phyloP scores from a whole-genome alignment of 1,140 invertebrate genomes.

The Medauroidea extradentata region DNA sequence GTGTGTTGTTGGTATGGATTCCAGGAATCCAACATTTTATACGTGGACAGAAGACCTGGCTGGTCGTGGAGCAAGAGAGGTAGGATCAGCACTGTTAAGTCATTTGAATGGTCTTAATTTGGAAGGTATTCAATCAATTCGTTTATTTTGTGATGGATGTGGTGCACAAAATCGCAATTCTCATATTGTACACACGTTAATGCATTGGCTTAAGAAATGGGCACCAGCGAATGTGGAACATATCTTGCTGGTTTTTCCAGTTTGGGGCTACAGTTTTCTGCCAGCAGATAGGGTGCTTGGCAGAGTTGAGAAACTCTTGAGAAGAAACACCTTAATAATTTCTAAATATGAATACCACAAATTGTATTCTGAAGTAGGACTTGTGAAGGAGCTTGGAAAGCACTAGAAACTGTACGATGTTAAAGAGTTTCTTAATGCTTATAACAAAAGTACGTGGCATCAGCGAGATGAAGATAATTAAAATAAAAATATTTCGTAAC shows the following conservation, averaged over 20 bases:
- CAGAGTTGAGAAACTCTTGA: conserved; percentile 27
- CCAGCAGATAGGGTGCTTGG: conserved; percentile 33
- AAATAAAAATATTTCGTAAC: background rate
- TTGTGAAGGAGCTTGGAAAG: conserved; percentile 10
- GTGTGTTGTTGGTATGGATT: too few species aligned
- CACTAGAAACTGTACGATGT: conserved; percentile 16
- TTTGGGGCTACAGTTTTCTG: conserved; percentile 32
- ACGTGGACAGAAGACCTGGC: too few species aligned
- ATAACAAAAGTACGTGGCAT: background rate
- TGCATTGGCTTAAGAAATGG: too few species aligned
- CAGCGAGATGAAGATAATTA: background rate
- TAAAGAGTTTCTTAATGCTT: background rate
- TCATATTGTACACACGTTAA: too few species aligned
- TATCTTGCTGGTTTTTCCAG: conserved; percentile 27
- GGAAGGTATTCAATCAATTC: too few species aligned
- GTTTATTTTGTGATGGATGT: too few species aligned
- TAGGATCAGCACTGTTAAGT: too few species aligned
- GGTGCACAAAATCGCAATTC: too few species aligned
- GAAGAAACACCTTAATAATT: conserved; percentile 21
- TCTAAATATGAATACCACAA: conserved; percentile 14
- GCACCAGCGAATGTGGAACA: too few species aligned
- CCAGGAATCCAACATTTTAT: too few species aligned
- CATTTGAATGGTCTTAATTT: too few species aligned
- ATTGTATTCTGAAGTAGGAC: conserved; percentile 14
- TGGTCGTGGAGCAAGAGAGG: too few species aligned